Evolutionary conservation across 2,113 vertebrate genomes (phyloP), one percentile per base, ranked within the genome.

Genomic region (Sialia sialis): DNA sequence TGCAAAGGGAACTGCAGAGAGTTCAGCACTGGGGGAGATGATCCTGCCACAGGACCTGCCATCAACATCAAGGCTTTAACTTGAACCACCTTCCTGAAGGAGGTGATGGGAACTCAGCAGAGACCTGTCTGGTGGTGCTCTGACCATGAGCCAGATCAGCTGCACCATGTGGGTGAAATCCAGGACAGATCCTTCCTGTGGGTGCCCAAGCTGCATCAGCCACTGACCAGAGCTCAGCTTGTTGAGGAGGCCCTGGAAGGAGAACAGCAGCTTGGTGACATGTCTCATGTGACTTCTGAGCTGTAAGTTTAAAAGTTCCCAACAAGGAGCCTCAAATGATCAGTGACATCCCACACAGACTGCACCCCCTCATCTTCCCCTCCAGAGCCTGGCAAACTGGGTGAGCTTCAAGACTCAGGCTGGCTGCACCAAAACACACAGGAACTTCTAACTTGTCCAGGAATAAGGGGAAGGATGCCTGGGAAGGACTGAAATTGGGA

Each of bases 131-230:
- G 60, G 32, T 43, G 51, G 62, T 55, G 39, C 15, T 41, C 44
- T 64, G 85, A 17, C 20, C 46, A 6, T 1, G 5, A 26, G 26
- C 46, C 63, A 46, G 15, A 15, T 11, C 55, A 67, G n/a, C 56
- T 29, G 29, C 10, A 15, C 48, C 27, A 3, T 0, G 10, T 1
- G 20, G 36, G n/a, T 26, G 1, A 19, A 87, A 11, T 16, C 19
- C 34, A 36, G 43, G 27, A 46, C 5, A 68, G 22, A 51, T 32
- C 81, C 20, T 49, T 34, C 63, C 6, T 0, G 1, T 21, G 32
- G 32, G 30, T 34, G 17, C 21, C 25, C 34, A 41, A 11, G 17
- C 48, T 63, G 52, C 32, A 36, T 12, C 48, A 80, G 86, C 18
- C 21, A 36, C 43, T 32, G n/a, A 60, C 16, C 51, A 79, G 56